Base-by-base conservation (phyloP, 2,888 invertebrate species). In the Clusia tigrina region DNA sequence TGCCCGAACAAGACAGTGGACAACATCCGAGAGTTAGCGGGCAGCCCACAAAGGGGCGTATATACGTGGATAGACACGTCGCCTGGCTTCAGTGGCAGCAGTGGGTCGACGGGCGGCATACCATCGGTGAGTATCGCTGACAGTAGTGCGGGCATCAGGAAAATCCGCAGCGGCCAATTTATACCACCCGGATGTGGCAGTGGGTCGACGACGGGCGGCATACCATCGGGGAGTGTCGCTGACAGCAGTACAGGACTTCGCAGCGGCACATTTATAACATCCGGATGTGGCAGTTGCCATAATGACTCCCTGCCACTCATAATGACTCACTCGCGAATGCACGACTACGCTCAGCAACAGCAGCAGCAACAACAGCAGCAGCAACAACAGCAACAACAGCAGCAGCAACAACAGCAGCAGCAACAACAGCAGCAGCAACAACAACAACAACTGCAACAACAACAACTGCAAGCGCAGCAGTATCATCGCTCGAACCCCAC, bases 21-120 rank as follows among this genome's bases (percentile, higher is more conserved):
- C 84, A 94, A 94, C 84, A 93, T 94, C 77, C 88, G 94, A 68
- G 95, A 95, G 82, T 86, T 95, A 76, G 95, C 94, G 52, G 92
- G 94, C 54, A 93, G 93, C 57, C 94, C 94, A 56, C 94, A 94
- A 83, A 88, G 93, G 68, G 90, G 91, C 67, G 89, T 90, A 58
- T 91, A 91, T 81, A 89, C 89, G 86, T 92, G 91, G 91, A 91
- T 91, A 78, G 91, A 91, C 78, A 90, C 89, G 24, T 91, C 91
- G 53, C 90, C 91, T 0, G 88, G 89, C 66, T 87, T 88, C 54
- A 74, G 73, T 55, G 74, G 71, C 54, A 68, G 71, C 56, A 65
- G 66, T 38, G 68, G 67, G 61, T 67, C 66, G 25, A 68, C 64
- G n/a, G 69, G 63, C 58, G 72, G 72, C 42, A 68, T 72, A 53